Evolutionary conservation across 2,113 vertebrate genomes (phyloP).

Genomic region (Eidolon helvum): DNA sequence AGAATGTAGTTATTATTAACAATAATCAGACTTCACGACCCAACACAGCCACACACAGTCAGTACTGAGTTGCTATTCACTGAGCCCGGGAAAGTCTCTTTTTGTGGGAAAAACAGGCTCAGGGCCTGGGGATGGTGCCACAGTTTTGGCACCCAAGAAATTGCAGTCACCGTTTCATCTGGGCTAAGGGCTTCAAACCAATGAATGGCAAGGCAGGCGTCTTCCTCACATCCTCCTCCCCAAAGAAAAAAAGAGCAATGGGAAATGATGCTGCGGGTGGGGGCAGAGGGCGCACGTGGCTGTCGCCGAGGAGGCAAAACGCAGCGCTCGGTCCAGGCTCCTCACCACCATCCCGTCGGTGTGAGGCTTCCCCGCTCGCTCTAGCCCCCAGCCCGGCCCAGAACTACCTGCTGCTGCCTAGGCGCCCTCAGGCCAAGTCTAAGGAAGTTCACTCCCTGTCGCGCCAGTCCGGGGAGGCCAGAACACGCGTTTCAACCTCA

Average conservation of each 20-base stretch:
- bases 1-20: not conserved
- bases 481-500: not conserved
- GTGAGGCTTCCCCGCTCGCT: not conserved
- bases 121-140: slow-evolving; percentile 47
- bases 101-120: not conserved
- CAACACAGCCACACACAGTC: not conserved
- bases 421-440: slow-evolving; percentile 67
- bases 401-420: slow-evolving; percentile 75
- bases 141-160: slow-evolving; percentile 34
- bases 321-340: not conserved
- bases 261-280: not conserved
- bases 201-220: not conserved
- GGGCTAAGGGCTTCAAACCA: not conserved
- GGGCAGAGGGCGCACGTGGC: slow-evolving; percentile 51
- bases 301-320: not conserved
- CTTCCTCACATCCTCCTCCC: not conserved
- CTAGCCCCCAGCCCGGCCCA: not conserved
- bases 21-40: not conserved
- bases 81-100: not conserved
- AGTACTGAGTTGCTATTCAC: not conserved
- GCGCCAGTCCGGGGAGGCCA: not conserved
- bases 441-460: slow-evolving; percentile 61
- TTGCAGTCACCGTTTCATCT: not conserved
- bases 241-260: not conserved
- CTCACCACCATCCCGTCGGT: not conserved